A percentile compares a stretch with the other conserved stretches of the same genome.
Conservation (phyloP, 2,888 invertebrate genomes). For the Chrysolina americana region DNA sequence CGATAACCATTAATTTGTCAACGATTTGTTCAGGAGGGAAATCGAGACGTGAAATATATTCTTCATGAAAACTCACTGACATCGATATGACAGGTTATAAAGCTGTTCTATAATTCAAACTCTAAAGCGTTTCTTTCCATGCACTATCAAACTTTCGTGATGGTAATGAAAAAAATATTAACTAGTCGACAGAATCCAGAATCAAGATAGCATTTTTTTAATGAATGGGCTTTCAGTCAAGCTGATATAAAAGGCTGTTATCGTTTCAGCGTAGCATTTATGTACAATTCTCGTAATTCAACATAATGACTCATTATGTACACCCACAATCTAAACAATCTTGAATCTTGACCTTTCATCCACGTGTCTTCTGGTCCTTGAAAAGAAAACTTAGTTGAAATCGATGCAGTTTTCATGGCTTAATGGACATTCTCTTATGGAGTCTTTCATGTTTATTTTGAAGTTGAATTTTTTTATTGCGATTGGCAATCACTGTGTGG, state of each 20-base stretch:
- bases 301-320: conserved; percentile 37
- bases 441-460: too few species aligned
- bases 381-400: too few species aligned
- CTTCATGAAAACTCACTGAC: background rate
- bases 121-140: background rate
- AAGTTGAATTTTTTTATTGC: too few species aligned
- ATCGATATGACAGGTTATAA: too few species aligned
- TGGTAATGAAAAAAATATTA: conserved; percentile 24
- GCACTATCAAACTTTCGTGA: conserved; percentile 16
- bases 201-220: conserved; percentile 23
- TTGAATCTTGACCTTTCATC: conserved; percentile 27
- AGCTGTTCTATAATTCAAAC: background rate
- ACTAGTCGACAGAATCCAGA: conserved; percentile 30
- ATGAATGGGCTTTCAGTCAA: conserved; percentile 34
- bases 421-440: too few species aligned
- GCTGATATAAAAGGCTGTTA: conserved; percentile 35
- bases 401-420: too few species aligned
- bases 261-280: conserved; percentile 32
- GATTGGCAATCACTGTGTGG: too few species aligned
- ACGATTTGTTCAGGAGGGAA: background rate
- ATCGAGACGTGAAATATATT: background rate
- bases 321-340: conserved; percentile 40
- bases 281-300: conserved; percentile 33
- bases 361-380: conserved; percentile 15
- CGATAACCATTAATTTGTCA: too few species aligned